Evolutionary conservation across 2,113 vertebrate species (phyloP).

Genomic region (Calidris pygmaea): DNA sequence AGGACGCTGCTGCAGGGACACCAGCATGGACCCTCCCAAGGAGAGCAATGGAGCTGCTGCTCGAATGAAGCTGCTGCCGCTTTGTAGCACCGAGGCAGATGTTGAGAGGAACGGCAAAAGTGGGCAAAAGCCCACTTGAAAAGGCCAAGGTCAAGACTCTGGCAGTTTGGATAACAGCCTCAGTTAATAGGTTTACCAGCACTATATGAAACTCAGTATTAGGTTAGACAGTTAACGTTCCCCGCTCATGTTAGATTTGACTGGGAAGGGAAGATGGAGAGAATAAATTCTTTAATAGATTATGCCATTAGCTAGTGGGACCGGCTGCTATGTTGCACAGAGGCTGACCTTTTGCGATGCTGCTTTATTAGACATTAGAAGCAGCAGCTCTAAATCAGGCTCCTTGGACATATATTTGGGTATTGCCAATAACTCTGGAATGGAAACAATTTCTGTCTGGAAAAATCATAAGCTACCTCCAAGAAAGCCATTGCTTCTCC

Average conservation of each 20-base stretch:
- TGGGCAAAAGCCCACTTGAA: background rate
- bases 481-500: constrained; percentile 32
- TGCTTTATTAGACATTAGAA: constrained; percentile 12
- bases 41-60: background rate
- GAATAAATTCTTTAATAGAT: constrained; percentile 29
- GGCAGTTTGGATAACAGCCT: background rate
- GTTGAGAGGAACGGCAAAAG: background rate
- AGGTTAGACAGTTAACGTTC: background rate
- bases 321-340: background rate
- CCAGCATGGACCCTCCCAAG: background rate
- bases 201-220: background rate
- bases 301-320: background rate
- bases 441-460: constrained; percentile 47
- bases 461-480: constrained; percentile 40
- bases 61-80: background rate
- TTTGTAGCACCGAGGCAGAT: background rate
- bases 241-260: background rate
- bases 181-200: background rate
- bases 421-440: constrained; percentile 38
- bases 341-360: background rate
- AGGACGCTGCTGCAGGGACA: background rate
- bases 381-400: constrained; percentile 22
- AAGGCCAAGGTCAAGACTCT: background rate
- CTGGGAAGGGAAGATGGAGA: background rate
- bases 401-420: background rate